Conservation (phyloP, 2,888 invertebrate genomes). For the Steinernema carpocapsae region DNA sequence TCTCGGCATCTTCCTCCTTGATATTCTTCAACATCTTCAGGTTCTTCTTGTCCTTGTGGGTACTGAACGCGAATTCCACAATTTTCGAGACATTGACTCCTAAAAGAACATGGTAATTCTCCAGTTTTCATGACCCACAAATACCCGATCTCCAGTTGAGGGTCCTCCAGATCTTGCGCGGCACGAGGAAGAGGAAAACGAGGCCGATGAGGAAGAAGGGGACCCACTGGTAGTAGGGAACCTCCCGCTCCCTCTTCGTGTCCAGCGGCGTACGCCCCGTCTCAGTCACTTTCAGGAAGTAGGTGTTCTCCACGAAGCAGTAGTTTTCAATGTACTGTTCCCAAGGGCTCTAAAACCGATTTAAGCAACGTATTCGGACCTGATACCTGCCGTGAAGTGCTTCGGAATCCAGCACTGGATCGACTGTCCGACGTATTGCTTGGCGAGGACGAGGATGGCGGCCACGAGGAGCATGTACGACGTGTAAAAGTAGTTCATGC, state of each 20-base stretch:
- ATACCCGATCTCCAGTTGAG: slow-evolving; percentile 56
- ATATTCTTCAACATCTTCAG: slow-evolving; percentile 33
- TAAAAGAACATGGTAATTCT: neutral
- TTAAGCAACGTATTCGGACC: neutral
- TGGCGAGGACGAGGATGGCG: slow-evolving; percentile 70
- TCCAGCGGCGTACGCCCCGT: slow-evolving; percentile 35
- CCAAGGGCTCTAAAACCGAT: slow-evolving; percentile 44
- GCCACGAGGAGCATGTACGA: slow-evolving; percentile 70
- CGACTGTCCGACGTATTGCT: slow-evolving; percentile 72
- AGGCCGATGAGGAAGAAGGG: slow-evolving; percentile 65
- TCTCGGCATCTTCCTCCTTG: neutral
- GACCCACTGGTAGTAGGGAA: slow-evolving; percentile 66
- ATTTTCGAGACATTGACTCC: slow-evolving; percentile 35
- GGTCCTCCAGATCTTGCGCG: slow-evolving; percentile 60
- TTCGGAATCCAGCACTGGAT: slow-evolving; percentile 70
- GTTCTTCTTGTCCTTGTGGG: slow-evolving; percentile 24
- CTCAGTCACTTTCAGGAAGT: slow-evolving; percentile 47
- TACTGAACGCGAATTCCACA: slow-evolving; percentile 31
- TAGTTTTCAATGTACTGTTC: slow-evolving; percentile 52
- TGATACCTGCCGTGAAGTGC: neutral
- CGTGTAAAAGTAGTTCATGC: slow-evolving; percentile 71
- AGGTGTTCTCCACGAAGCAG: slow-evolving; percentile 48
- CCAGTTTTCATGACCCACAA: too few species aligned
- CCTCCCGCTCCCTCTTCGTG: slow-evolving; percentile 38
- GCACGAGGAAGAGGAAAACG: slow-evolving; percentile 59